Percentiles rank a stretch among this genome's conserved stretches.
Evolutionary conservation across 2,113 vertebrate genomes (phyloP).

Genomic region (Anser cygnoides): DNA sequence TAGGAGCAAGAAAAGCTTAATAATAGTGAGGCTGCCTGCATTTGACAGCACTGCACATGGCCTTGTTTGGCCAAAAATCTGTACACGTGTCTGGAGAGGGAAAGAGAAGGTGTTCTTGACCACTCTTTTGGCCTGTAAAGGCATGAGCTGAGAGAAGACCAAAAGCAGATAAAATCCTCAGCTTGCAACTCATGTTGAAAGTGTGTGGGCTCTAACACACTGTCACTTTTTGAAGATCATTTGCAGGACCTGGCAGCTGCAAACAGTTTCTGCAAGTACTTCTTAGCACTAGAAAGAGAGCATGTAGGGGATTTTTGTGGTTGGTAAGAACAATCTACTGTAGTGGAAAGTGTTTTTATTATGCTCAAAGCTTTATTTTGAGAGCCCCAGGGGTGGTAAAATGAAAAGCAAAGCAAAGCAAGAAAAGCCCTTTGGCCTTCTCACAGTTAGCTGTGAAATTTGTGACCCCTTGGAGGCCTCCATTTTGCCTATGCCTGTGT

Average conservation of each 20-base stretch:
- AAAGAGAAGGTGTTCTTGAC: not conserved
- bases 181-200: not conserved
- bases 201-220: not conserved
- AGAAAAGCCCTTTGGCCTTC: not conserved
- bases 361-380: not conserved
- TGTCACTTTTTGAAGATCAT: not conserved
- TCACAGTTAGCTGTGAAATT: not conserved
- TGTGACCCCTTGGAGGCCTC: not conserved
- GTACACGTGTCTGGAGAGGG: not conserved
- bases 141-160: not conserved
- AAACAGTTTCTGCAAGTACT: not conserved
- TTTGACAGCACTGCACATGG: not conserved
- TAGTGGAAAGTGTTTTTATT: conserved; percentile 2
- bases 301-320: fast-evolving
- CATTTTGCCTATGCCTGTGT: not conserved
- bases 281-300: not conserved
- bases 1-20: not conserved
- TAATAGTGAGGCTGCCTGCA: not conserved
- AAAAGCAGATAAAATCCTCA: not conserved
- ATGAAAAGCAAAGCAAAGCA: not conserved
- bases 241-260: not conserved
- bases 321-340: not conserved
- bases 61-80: not conserved
- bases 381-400: not conserved
- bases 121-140: not conserved